Evolutionary conservation across 2,113 vertebrate species (phyloP), one percentile per base, ranked within the genome.

Genomic region (Macquaria ambigua): DNA sequence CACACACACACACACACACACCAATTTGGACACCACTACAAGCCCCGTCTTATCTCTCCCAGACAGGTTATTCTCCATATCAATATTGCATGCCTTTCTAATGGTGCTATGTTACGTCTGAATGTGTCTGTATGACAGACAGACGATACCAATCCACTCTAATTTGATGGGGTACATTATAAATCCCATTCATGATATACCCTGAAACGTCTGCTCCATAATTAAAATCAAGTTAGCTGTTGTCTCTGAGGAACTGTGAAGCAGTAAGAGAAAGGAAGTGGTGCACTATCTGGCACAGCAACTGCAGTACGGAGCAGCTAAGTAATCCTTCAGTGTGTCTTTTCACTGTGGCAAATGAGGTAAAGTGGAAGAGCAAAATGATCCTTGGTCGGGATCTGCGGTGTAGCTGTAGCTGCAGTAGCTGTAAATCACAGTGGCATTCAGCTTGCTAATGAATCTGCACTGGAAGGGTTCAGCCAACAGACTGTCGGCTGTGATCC

Each of bases 401-500:
- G 76, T 74, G 84, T 77, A 79, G 88, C 85, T 66, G 71, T 79
- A 89, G 85, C 91, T 92, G 87, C 93, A 89, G 92, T 81, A 83
- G 87, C 85, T 89, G 89, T 93, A 91, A 93, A 94, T 93, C 90
- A 93, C 85, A 69, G 74, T 68, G 86, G 77, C 81, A 74, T 89
- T 87, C 75, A 55, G 83, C 84, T 87, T 34, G 73, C 81, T 93
- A 91, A 93, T 92, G 88, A 93, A 94, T 89, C 81, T 89, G 90
- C 85, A 63, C 80, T 39, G 78, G 55, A 69, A 82, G 85, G 70
- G 71, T 92, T 89, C 81, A 85, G 87, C 86, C 87, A 90, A 70
- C 66, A 92, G 85, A 41, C 62, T 77, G 53, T n/a, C 25, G 85
- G 77, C 86, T 64, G 48, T 11, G 53, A 83, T 85, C 79, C 84